These are phyloP conservation scores for Kryptolebias ocellatus DNA, from an alignment of 2,797 vertebrate genomes.

Conservation along the genomic window DNA sequence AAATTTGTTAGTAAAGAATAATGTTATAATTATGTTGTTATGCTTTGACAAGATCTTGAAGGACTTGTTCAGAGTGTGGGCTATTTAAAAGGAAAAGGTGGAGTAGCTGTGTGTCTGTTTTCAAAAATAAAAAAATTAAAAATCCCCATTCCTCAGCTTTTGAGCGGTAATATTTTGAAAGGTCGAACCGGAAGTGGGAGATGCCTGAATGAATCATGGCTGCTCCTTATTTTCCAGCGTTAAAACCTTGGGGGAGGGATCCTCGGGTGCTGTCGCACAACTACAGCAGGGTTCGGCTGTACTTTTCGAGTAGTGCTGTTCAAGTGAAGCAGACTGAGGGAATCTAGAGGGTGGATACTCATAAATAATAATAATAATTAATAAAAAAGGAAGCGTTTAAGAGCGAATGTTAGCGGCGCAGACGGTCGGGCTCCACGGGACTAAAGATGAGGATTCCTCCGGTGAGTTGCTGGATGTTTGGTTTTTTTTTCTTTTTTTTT, in stretches of 20 bases:
- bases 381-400: neutral
- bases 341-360: conserved; percentile 32
- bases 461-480: conserved; percentile 71
- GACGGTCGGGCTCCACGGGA: conserved; percentile 61
- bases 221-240: conserved; percentile 40
- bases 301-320: conserved; percentile 65
- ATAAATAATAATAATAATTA: conserved; percentile 38
- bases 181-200: neutral
- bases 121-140: too few species aligned
- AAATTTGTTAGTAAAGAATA: too few species aligned
- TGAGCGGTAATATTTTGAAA: conserved; percentile 48
- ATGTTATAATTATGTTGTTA: too few species aligned
- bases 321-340: conserved; percentile 38
- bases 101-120: too few species aligned
- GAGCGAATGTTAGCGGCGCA: conserved; percentile 48
- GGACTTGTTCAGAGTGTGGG: too few species aligned
- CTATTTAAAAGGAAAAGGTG: neutral
- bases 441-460: conserved; percentile 80
- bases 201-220: neutral
- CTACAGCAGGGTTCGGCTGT: conserved; percentile 59
- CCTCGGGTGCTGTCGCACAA: conserved; percentile 66
- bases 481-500: conserved; percentile 31
- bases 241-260: conserved; percentile 71
- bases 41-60: too few species aligned
- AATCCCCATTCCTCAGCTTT: too few species aligned